Base-by-base conservation (phyloP, 2,113 vertebrate genomes). In the Pungitius pungitius region DNA sequence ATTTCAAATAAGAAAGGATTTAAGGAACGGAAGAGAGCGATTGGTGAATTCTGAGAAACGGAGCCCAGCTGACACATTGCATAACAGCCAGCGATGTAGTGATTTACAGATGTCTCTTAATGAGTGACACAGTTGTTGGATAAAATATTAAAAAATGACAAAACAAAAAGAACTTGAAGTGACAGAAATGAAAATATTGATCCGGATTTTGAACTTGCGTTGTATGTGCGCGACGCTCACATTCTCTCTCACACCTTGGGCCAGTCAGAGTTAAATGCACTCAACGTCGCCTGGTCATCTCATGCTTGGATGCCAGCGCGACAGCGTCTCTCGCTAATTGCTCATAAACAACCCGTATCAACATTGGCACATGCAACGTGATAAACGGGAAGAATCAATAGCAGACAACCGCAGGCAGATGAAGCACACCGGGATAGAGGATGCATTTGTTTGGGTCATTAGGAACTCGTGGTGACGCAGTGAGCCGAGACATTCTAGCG, bases 361-460 rank as follows among this genome's bases (percentile, higher is more conserved):
- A 87, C 79, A 81, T 60, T 80, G 85, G 75, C 87, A 78, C 80
- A 88, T 82, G 85, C 35, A 8, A 82, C 73, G 77, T 75, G 82
- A 84, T 49, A 74, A 80, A 89, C 30, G 4, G 56, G 81, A 39
- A 86, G 75, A 81, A 77, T 86, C 72, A 84, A 27, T 59, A 33
- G 54, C 85, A 80, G 68, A 43, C 58, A 70, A 81, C 37, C 6
- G 22, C 65, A 78, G 51, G 81, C 59, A 78, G 59, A 76, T 73
- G 69, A 83, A 73, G 60, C 60, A 20, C 57, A 75, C 73, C 18
- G 66, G 68, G 68, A 85, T 65, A 77, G 80, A 78, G 74, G 74
- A 82, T 78, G 80, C 78, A 73, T 87, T 89, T 88, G 83, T 89
- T 87, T 75, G 78, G 82, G 82, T 89, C 85, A 87, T 90, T 90